Percentiles rank a stretch among this genome's conserved stretches.
phyloP scores from a whole-genome alignment of 2,797 vertebrate species.

The Hybognathus amarus region DNA sequence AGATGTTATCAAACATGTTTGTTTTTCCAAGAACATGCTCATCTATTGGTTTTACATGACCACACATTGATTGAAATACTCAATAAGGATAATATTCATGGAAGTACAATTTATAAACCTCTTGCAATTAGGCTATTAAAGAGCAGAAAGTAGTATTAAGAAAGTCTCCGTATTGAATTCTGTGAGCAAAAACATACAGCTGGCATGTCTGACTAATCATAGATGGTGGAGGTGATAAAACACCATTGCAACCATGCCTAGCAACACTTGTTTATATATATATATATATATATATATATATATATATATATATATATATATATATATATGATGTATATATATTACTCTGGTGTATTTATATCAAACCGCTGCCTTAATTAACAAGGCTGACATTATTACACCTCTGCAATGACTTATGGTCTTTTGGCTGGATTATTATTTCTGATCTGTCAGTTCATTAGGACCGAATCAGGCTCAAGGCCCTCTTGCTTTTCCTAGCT shows the following conservation, averaged over 20 bases:
- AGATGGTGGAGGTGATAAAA: conserved; percentile 25
- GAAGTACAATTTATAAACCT: not conserved
- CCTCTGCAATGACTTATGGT: conserved; percentile 75
- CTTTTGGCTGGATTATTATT: conserved; percentile 74
- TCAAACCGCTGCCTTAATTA: conserved; percentile 74
- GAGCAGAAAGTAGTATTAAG: too few species aligned
- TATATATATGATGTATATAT: conserved; percentile 45
- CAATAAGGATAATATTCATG: conserved; percentile 28
- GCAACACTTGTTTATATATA: conserved; percentile 56
- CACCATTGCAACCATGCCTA: conserved; percentile 29
- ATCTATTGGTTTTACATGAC: not conserved
- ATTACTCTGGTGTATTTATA: conserved; percentile 62
- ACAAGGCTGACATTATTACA: conserved; percentile 71
- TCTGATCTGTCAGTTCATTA: conserved; percentile 78
- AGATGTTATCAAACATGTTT: not conserved
- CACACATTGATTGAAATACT: conserved; percentile 30
- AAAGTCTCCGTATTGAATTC: not conserved
- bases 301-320: conserved; percentile 48
- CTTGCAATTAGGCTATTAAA: too few species aligned
- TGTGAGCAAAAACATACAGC: not conserved
- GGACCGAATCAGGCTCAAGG: conserved; percentile 74
- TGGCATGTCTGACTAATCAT: conserved; percentile 10
- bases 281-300: conserved; percentile 49
- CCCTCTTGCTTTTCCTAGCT: conserved; percentile 63
- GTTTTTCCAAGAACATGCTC: conserved; percentile 16